A percentile compares a stretch with the other conserved stretches of the same genome.
Conservation (phyloP, 1,140 invertebrate species). For the Papilio helenus region DNA sequence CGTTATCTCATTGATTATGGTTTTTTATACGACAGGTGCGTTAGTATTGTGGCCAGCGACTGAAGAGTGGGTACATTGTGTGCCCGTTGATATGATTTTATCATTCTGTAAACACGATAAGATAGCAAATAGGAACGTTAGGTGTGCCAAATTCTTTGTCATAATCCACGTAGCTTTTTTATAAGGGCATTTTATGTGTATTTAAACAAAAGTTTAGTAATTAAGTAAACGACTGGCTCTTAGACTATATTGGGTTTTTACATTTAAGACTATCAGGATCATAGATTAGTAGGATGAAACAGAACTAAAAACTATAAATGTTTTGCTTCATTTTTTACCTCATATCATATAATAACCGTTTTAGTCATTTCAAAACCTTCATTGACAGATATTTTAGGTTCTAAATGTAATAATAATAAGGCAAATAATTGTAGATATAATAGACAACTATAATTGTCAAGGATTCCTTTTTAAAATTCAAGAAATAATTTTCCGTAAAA, state of each 20-base stretch:
- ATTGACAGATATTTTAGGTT: background rate
- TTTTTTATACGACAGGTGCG: slow-evolving; percentile 69
- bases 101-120: slow-evolving; percentile 75
- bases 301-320: background rate
- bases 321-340: background rate
- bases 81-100: slow-evolving; percentile 74
- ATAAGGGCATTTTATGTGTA: slow-evolving; percentile 38
- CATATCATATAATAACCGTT: background rate
- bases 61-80: slow-evolving; percentile 69
- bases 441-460: background rate
- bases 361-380: background rate
- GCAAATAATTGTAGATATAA: background rate
- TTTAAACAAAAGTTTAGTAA: slow-evolving; percentile 25
- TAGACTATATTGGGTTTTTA: background rate
- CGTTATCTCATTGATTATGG: slow-evolving; percentile 62
- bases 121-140: slow-evolving; percentile 79
- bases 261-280: background rate
- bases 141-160: slow-evolving; percentile 82
- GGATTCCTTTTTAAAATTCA: background rate
- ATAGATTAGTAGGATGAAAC: background rate
- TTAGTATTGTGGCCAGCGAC: slow-evolving; percentile 66
- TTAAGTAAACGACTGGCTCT: background rate
- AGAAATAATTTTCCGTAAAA: no score
- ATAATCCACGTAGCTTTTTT: slow-evolving; percentile 65
- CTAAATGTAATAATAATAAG: background rate